Evolutionary conservation across 2,888 invertebrate species (phyloP).

Genomic region (Vesta saturnalis): DNA sequence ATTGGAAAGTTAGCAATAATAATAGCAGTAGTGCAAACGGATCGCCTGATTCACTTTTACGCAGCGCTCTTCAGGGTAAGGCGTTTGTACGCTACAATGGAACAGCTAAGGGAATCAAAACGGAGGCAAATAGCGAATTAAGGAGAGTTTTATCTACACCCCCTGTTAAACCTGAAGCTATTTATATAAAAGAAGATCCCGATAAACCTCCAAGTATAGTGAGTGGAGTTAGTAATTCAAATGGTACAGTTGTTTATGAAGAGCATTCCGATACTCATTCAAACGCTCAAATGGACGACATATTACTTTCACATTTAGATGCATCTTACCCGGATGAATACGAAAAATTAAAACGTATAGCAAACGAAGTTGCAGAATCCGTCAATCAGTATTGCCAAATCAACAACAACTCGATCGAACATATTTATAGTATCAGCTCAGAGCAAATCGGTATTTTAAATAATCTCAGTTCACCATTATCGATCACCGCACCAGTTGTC

Average conservation of each 20-base stretch:
- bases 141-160: conserved; percentile 66
- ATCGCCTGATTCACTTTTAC: conserved; percentile 76
- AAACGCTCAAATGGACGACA: conserved; percentile 73
- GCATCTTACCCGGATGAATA: conserved; percentile 81
- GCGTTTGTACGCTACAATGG: conserved; percentile 63
- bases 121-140: conserved; percentile 64
- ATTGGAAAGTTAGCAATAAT: conserved; percentile 79
- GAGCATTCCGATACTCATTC: conserved; percentile 52
- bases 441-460: conserved; percentile 59
- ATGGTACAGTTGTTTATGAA: conserved; percentile 56
- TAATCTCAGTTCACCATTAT: conserved; percentile 57
- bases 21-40: conserved; percentile 42
- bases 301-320: conserved; percentile 74
- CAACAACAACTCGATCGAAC: conserved; percentile 65
- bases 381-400: conserved; percentile 74
- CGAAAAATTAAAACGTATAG: conserved; percentile 85
- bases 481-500: conserved; percentile 67
- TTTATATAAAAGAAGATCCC: conserved; percentile 57
- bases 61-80: conserved; percentile 87
- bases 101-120: conserved; percentile 49
- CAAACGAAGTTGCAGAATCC: conserved; percentile 82
- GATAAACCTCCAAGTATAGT: conserved; percentile 59
- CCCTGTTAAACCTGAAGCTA: conserved; percentile 61
- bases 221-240: conserved; percentile 57
- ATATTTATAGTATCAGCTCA: conserved; percentile 64